Evolutionary conservation across 2,888 invertebrate species (phyloP).

Genomic region (Lymantria monacha): DNA sequence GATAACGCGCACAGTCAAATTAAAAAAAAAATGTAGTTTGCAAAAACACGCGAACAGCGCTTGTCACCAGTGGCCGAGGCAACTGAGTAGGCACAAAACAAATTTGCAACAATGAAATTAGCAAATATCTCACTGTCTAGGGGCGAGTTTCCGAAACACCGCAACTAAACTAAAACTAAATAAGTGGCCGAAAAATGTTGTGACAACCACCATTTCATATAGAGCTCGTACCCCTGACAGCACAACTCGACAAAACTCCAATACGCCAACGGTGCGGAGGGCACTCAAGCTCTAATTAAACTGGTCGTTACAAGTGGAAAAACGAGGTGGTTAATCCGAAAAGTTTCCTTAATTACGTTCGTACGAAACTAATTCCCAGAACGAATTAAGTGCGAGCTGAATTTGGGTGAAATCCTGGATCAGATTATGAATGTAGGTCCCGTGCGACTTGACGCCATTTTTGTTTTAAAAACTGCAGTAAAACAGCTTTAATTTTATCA

Average conservation of each 20-base stretch:
- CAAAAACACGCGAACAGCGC: constrained; percentile 15
- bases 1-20: not conserved
- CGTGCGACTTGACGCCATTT: constrained; percentile 14
- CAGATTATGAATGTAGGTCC: constrained; percentile 56
- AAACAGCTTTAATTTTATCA: too few relatives aligned
- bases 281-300: constrained; percentile 34
- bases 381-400: constrained; percentile 68
- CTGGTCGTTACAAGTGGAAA: constrained; percentile 62
- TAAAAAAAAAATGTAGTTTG: not conserved
- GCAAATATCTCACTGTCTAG: constrained; percentile 75
- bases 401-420: constrained; percentile 63
- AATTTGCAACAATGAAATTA: constrained; percentile 76
- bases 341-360: constrained; percentile 78
- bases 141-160: constrained; percentile 64
- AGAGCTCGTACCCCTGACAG: constrained; percentile 32
- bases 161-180: constrained; percentile 70
- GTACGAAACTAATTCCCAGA: constrained; percentile 73
- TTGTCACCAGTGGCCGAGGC: constrained; percentile 17
- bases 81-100: constrained; percentile 53
- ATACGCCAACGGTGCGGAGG: constrained; percentile 18
- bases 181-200: constrained; percentile 74
- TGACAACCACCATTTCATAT: constrained; percentile 43
- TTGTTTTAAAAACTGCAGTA: not conserved
- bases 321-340: constrained; percentile 75
- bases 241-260: constrained; percentile 6